Conservation (phyloP, 2,797 vertebrate species). For the Anableps anableps region DNA sequence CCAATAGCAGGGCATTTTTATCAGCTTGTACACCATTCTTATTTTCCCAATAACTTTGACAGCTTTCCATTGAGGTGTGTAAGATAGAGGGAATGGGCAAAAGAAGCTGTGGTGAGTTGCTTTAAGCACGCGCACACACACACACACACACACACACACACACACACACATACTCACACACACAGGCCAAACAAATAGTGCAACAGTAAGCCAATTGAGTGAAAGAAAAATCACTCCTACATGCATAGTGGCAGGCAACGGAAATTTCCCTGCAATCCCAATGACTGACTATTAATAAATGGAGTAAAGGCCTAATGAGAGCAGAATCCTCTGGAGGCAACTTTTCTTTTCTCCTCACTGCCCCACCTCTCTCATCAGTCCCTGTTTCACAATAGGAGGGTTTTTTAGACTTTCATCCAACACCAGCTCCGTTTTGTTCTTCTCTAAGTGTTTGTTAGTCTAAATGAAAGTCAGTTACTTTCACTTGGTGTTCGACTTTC, state of each 20-base stretch:
- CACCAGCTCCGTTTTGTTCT: constrained; percentile 5
- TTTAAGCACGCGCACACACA: constrained; percentile 11
- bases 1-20: constrained; percentile 73
- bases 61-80: constrained; percentile 77
- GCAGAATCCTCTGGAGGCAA: constrained; percentile 70
- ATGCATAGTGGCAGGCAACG: constrained; percentile 75
- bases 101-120: constrained; percentile 41
- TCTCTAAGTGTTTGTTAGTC: constrained; percentile 9
- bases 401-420: constrained; percentile 40
- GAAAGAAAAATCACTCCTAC: constrained; percentile 77
- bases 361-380: constrained; percentile 27
- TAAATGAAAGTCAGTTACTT: not conserved
- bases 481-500: not conserved
- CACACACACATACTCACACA: constrained; percentile 5
- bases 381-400: constrained; percentile 44
- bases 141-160: not conserved
- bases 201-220: constrained; percentile 71
- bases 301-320: constrained; percentile 78
- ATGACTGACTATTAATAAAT: constrained; percentile 82
- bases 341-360: constrained; percentile 60
- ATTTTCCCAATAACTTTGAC: constrained; percentile 73
- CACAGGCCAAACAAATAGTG: constrained; percentile 62
- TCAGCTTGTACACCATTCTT: constrained; percentile 75
- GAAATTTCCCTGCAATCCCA: constrained; percentile 74
- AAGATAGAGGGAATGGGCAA: constrained; percentile 66